Percentiles rank a stretch among this genome's conserved stretches.
phyloP scores from a whole-genome alignment of 1,140 invertebrate species.

The Atta colombica region DNA sequence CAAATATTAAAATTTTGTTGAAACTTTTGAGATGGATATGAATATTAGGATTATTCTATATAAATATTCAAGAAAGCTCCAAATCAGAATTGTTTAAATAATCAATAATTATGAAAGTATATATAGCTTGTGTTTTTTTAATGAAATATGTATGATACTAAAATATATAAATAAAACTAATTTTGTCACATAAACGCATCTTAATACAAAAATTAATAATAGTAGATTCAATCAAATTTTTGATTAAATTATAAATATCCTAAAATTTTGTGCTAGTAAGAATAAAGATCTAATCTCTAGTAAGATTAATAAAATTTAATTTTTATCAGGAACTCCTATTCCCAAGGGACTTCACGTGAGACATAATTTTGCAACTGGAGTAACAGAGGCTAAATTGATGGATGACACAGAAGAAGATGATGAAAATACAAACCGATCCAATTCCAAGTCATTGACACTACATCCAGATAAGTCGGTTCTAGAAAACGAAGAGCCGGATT shows the following conservation, averaged over 20 bases:
- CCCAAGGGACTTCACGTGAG: constrained; percentile 91
- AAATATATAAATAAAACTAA: neutral
- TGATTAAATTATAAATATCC: neutral
- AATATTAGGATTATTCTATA: neutral
- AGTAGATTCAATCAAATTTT: neutral
- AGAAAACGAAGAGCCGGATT: constrained; percentile 71
- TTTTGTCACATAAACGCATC: neutral
- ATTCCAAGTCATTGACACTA: constrained; percentile 77
- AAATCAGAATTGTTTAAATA: neutral
- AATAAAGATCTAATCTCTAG: no score
- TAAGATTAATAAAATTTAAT: constrained; percentile 26
- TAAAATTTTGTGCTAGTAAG: neutral
- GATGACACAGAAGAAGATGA: constrained; percentile 83
- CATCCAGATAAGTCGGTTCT: constrained; percentile 78
- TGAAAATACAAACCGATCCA: constrained; percentile 79
- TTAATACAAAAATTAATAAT: neutral
- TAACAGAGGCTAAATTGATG: constrained; percentile 91
- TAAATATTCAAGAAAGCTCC: neutral
- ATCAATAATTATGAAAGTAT: neutral
- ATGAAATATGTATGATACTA: neutral
- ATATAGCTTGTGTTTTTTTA: constrained; percentile 22
- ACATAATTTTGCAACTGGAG: constrained; percentile 91
- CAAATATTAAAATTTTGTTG: neutral
- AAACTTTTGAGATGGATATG: neutral
- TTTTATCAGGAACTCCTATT: constrained; percentile 89